Evolutionary conservation across 2,888 invertebrate species (phyloP).

Genomic region (Andrena praecox): DNA sequence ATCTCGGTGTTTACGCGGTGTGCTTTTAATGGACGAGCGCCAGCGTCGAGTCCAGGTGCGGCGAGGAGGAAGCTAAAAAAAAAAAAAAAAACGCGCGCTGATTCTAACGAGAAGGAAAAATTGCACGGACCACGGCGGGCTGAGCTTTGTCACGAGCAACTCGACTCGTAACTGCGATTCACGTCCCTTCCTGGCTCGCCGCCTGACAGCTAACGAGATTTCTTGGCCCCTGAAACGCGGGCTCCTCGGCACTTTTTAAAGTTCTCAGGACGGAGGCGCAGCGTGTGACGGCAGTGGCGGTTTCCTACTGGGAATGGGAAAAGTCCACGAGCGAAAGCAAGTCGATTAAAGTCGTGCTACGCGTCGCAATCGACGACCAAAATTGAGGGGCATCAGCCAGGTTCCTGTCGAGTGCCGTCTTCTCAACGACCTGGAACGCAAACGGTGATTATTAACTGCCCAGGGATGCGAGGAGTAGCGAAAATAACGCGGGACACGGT

Average conservation of each 20-base stretch:
- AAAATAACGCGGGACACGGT: too few species aligned
- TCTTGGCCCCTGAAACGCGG: constrained; percentile 25
- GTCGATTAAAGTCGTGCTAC: too few species aligned
- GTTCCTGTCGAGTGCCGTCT: too few species aligned
- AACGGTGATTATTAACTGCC: too few species aligned
- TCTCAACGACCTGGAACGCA: too few species aligned
- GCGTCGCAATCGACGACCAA: too few species aligned
- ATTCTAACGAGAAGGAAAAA: constrained; percentile 32
- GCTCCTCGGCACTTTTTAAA: not conserved
- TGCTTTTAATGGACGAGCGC: constrained; percentile 11
- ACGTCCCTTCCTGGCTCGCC: constrained; percentile 6
- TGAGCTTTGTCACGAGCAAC: constrained; percentile 42
- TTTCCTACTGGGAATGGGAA: too few species aligned
- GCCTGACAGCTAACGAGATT: constrained; percentile 35
- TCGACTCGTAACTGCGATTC: constrained; percentile 40
- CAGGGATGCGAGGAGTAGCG: too few species aligned
- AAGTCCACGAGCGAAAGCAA: too few species aligned
- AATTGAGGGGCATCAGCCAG: too few species aligned
- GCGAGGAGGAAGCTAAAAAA: not conserved
- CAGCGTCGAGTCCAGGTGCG: not conserved
- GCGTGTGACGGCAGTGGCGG: too few species aligned
- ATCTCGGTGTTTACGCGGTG: constrained; percentile 15
- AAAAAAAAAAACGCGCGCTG: constrained; percentile 12
- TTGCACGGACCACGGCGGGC: constrained; percentile 6
- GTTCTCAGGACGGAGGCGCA: not conserved